Conservation (phyloP, 2,113 vertebrate genomes). For the Colinus virginianus region DNA sequence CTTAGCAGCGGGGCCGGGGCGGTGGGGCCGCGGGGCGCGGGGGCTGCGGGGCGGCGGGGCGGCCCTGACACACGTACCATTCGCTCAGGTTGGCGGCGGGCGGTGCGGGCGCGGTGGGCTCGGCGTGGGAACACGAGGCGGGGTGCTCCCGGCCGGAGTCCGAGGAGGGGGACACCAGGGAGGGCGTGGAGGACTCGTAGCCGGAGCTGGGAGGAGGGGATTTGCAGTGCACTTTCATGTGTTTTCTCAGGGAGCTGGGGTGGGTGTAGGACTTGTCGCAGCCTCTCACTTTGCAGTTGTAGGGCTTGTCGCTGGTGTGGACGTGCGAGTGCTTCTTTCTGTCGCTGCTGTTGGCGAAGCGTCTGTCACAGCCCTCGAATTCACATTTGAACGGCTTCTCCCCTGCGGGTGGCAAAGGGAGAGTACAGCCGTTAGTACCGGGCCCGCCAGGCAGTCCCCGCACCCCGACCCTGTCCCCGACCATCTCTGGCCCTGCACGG, state of each 20-base stretch:
- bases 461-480: neutral
- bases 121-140: conserved; percentile 81
- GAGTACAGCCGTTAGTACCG: conserved; percentile 68
- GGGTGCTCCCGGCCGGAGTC: conserved; percentile 90
- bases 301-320: conserved; percentile 98
- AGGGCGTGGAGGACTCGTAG: conserved; percentile 93
- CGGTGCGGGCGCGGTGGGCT: conserved; percentile 84
- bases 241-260: conserved; percentile 96
- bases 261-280: conserved; percentile 99
- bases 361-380: conserved; percentile 96
- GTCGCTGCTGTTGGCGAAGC: conserved; percentile 99
- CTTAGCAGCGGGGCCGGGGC: conserved; percentile 73
- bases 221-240: conserved; percentile 99
- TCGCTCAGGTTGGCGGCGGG: conserved; percentile 90
- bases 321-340: conserved; percentile 98
- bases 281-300: conserved; percentile 98
- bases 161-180: conserved; percentile 91
- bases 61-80: conserved; percentile 95
- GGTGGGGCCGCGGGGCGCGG: conserved; percentile 78
- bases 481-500: neutral
- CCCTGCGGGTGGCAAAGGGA: conserved; percentile 82
- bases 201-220: conserved; percentile 94
- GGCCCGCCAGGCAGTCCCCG: neutral
- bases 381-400: conserved; percentile 99
- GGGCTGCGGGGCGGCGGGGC: conserved; percentile 74